Evolutionary conservation across 2,888 invertebrate genomes (phyloP).

Genomic region (Homarus gammarus): DNA sequence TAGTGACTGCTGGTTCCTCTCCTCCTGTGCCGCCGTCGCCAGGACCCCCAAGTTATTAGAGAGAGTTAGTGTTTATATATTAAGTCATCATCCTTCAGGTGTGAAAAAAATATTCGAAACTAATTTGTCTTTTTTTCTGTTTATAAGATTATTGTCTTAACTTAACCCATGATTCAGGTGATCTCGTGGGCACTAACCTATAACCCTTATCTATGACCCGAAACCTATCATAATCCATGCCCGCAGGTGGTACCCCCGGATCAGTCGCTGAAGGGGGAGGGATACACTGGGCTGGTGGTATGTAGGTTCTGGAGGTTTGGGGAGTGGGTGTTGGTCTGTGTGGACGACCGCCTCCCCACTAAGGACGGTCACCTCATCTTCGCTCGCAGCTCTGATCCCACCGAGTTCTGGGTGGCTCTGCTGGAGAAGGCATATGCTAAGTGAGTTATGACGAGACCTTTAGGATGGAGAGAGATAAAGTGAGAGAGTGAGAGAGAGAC

Average conservation of each 20-base stretch:
- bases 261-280: slow-evolving; percentile 78
- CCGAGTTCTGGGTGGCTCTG: slow-evolving; percentile 80
- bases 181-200: too few relatives aligned
- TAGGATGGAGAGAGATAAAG: too few relatives aligned
- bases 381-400: slow-evolving; percentile 79
- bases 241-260: slow-evolving; percentile 73
- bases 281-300: slow-evolving; percentile 79
- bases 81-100: too few relatives aligned
- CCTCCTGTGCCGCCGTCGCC: slow-evolving; percentile 80
- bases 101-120: too few relatives aligned
- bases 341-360: slow-evolving; percentile 80
- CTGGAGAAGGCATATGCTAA: slow-evolving; percentile 81
- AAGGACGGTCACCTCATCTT: slow-evolving; percentile 79
- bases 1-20: slow-evolving; percentile 81
- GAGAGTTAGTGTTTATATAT: slow-evolving; percentile 77
- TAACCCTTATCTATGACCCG: too few relatives aligned
- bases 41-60: slow-evolving; percentile 79
- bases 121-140: too few relatives aligned
- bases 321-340: slow-evolving; percentile 79
- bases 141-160: too few relatives aligned
- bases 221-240: too few relatives aligned
- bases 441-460: slow-evolving; percentile 77
- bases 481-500: too few relatives aligned
- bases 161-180: too few relatives aligned
- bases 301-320: slow-evolving; percentile 80